Evolutionary conservation across 2,888 invertebrate genomes (phyloP).

Genomic region (Agapetus fuscipes): DNA sequence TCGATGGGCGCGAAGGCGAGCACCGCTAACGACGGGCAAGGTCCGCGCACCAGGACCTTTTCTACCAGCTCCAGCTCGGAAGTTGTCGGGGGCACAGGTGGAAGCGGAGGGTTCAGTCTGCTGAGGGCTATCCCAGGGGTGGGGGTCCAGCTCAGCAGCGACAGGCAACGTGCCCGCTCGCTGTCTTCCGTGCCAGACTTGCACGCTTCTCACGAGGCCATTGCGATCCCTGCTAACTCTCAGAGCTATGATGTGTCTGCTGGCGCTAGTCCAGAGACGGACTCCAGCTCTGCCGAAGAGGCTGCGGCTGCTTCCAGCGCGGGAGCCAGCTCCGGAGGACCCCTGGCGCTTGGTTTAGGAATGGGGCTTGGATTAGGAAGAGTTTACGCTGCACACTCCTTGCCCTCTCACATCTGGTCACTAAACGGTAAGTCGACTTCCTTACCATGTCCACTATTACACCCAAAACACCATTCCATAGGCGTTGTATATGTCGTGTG

Average conservation of each 20-base stretch:
- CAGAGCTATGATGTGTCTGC: conserved; percentile 54
- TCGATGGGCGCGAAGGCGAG: conserved; percentile 79
- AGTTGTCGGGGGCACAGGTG: conserved; percentile 50
- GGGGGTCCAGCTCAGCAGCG: conserved; percentile 62
- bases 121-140: conserved; percentile 63
- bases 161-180: conserved; percentile 73
- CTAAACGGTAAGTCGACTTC: conserved; percentile 62
- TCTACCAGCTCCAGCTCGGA: conserved; percentile 63
- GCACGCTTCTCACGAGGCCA: conserved; percentile 48
- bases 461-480: background rate
- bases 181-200: conserved; percentile 72
- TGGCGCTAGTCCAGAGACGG: conserved; percentile 57
- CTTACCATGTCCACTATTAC: background rate
- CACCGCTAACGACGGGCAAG: conserved; percentile 67
- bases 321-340: conserved; percentile 30
- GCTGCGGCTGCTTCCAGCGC: conserved; percentile 27
- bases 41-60: conserved; percentile 65
- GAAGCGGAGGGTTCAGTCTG: conserved; percentile 56
- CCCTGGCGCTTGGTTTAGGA: conserved; percentile 22
- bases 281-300: conserved; percentile 61
- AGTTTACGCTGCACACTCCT: conserved; percentile 79
- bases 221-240: conserved; percentile 53
- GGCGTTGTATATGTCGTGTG: background rate
- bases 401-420: conserved; percentile 89
- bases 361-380: conserved; percentile 54